These are phyloP conservation scores for Catostomus latipinnis DNA, from an alignment of 2,797 vertebrate genomes.

Conservation along the genomic window DNA sequence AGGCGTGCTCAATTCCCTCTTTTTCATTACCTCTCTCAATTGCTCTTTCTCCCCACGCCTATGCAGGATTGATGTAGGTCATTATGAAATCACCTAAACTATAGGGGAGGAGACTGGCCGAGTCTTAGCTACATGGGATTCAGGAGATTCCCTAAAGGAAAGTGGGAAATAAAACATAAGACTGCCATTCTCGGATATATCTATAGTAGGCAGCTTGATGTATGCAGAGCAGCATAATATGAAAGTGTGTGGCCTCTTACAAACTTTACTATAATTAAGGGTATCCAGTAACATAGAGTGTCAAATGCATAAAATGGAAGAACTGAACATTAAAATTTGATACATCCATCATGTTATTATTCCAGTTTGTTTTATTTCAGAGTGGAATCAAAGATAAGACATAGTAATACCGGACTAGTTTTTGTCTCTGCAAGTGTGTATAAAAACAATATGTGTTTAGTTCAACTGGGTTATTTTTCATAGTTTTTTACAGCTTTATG, in stretches of 20 bases:
- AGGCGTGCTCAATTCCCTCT: constrained; percentile 1
- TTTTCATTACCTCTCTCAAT: constrained; percentile 19
- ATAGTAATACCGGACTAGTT: background rate
- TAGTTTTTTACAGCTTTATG: no score
- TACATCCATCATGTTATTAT: constrained; percentile 1
- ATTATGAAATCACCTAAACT: constrained; percentile 51
- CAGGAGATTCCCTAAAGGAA: constrained; percentile 50
- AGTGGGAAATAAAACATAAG: constrained; percentile 15
- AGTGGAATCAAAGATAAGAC: background rate
- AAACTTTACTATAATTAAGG: constrained; percentile 20
- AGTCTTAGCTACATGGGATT: constrained; percentile 41
- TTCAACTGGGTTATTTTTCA: no score
- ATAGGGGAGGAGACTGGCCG: constrained; percentile 17
- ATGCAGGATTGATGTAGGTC: constrained; percentile 28
- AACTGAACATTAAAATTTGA: constrained; percentile 4
- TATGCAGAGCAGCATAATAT: constrained; percentile 7
- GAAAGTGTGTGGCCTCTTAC: constrained; percentile 9
- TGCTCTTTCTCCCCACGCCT: constrained; percentile 12
- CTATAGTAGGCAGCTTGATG: background rate
- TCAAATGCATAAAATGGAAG: background rate
- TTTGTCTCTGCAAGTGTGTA: background rate
- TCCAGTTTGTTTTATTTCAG: background rate
- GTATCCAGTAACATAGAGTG: constrained; percentile 12
- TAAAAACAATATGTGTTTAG: constrained; percentile 20
- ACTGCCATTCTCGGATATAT: constrained; percentile 21